Evolutionary conservation across 2,888 invertebrate genomes (phyloP).

Genomic region (Meteorus colon): DNA sequence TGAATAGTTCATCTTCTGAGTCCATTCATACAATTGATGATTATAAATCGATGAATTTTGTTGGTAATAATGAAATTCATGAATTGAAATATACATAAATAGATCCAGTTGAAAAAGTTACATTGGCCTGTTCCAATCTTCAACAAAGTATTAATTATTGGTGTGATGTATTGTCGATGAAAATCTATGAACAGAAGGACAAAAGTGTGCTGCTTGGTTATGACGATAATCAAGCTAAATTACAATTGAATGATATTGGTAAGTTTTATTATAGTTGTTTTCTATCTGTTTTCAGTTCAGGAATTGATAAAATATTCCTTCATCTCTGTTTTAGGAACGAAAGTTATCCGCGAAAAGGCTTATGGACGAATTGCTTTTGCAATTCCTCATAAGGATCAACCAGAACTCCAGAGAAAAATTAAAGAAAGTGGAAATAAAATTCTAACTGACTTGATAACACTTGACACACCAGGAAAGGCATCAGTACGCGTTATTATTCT

Average conservation of each 20-base stretch:
- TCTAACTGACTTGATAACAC: slow-evolving; percentile 90
- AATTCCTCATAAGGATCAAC: slow-evolving; percentile 85
- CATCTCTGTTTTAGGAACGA: slow-evolving; percentile 72
- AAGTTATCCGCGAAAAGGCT: slow-evolving; percentile 89
- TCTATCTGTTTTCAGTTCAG: too few relatives aligned
- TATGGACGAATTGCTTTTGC: slow-evolving; percentile 97
- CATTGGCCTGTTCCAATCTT: slow-evolving; percentile 85
- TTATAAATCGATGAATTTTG: too few relatives aligned
- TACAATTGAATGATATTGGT: slow-evolving; percentile 86
- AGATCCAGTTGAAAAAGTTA: slow-evolving; percentile 89
- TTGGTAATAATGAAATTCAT: too few relatives aligned
- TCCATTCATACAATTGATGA: too few relatives aligned
- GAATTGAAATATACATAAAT: too few relatives aligned
- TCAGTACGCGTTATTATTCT: slow-evolving; percentile 96
- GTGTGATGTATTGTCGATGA: slow-evolving; percentile 85
- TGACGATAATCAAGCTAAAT: slow-evolving; percentile 81
- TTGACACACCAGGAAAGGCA: slow-evolving; percentile 98
- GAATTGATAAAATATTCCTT: too few relatives aligned
- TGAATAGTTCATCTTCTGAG: slow-evolving; percentile 18
- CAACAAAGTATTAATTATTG: slow-evolving; percentile 87
- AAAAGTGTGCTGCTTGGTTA: slow-evolving; percentile 82
- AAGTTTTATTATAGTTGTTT: too few relatives aligned
- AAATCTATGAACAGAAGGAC: slow-evolving; percentile 79
- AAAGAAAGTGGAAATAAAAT: slow-evolving; percentile 83
- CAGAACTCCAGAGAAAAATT: slow-evolving; percentile 84